phyloP scores from a whole-genome alignment of 2,797 vertebrate species.

The Anomalospiza imberbis region DNA sequence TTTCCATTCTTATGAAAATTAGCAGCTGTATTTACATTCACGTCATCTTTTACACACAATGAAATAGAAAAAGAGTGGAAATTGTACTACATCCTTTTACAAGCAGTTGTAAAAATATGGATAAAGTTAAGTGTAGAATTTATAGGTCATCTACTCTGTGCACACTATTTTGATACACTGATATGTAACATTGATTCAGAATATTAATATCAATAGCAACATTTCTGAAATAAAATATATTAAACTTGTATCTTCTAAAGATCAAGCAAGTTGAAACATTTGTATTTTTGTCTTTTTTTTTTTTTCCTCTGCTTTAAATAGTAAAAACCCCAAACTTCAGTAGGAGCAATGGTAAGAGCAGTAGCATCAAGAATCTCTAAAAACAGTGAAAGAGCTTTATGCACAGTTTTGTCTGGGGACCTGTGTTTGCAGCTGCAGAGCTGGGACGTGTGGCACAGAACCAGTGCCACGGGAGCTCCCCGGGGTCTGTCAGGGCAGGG shows the following conservation, averaged over 20 bases:
- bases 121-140: not conserved
- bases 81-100: not conserved
- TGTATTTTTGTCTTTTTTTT: not conserved
- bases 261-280: not conserved
- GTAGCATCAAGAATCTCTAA: not conserved
- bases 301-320: not conserved
- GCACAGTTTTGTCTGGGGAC: not conserved
- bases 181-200: not conserved
- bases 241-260: not conserved
- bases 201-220: not conserved
- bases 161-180: too few relatives aligned
- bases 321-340: not conserved
- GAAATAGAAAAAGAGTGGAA: not conserved
- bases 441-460: not conserved
- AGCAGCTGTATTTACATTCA: not conserved
- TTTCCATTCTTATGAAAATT: not conserved
- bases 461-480: not conserved
- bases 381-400: not conserved
- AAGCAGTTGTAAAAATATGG: not conserved
- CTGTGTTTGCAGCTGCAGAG: not conserved
- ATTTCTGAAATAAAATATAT: not conserved
- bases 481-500: accelerated
- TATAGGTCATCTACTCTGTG: not conserved
- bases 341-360: not conserved
- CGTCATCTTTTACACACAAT: not conserved